Conservation (phyloP, 1,140 invertebrate species). For the Drosophila pallidifrons region DNA sequence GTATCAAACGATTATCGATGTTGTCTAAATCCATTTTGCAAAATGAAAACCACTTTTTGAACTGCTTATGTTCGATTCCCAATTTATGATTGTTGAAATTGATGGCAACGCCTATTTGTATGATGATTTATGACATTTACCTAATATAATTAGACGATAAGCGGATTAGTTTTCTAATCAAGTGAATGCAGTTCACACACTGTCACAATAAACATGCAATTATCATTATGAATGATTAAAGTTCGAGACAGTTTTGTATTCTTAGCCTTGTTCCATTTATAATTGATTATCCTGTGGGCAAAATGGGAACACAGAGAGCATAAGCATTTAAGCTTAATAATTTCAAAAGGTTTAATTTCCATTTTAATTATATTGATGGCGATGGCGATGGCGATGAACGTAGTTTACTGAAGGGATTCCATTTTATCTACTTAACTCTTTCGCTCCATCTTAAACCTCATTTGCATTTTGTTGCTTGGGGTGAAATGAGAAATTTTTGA, state of each 20-base stretch:
- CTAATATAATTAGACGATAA: constrained; percentile 64
- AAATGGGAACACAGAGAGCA: constrained; percentile 44
- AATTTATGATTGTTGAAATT: not conserved
- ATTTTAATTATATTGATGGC: constrained; percentile 50
- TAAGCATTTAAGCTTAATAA: constrained; percentile 64
- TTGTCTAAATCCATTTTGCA: constrained; percentile 36
- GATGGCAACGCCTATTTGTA: constrained; percentile 29
- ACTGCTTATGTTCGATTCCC: not conserved
- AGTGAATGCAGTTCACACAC: constrained; percentile 33
- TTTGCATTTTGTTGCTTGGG: constrained; percentile 12
- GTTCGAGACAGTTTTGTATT: not conserved
- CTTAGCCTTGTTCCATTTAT: constrained; percentile 44
- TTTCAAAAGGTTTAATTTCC: constrained; percentile 56
- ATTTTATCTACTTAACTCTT: constrained; percentile 19
- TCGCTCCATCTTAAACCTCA: not conserved
- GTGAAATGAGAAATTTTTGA: not conserved
- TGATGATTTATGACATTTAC: constrained; percentile 50
- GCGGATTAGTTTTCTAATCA: constrained; percentile 53
- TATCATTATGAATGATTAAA: constrained; percentile 38
- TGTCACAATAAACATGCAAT: constrained; percentile 56
- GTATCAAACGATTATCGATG: constrained; percentile 18
- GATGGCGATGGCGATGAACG: not conserved
- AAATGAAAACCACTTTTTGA: not conserved
- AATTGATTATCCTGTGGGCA: constrained; percentile 74
- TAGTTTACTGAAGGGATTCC: constrained; percentile 23